These are phyloP conservation scores for Ophion ellenae DNA, from an alignment of 2,888 invertebrate species.

Conservation along the genomic window DNA sequence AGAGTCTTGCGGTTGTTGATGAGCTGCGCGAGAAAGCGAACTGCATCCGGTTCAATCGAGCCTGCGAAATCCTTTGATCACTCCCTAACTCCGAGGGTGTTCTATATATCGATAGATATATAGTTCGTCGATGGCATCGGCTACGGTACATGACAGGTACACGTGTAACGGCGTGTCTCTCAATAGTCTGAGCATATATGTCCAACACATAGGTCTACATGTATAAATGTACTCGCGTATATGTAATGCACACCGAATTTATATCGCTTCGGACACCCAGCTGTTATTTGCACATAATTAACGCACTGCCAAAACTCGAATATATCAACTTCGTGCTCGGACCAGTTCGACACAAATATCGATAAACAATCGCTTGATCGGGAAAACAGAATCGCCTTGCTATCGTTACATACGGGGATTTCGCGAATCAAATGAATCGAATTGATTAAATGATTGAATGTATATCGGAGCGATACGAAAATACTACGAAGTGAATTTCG, in stretches of 20 bases:
- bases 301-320: background rate
- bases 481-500: no score
- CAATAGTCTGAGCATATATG: slow-evolving; percentile 13
- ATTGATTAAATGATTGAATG: no score
- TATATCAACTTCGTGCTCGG: background rate
- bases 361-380: no score
- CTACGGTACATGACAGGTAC: slow-evolving; percentile 39
- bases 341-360: no score
- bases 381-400: no score
- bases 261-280: background rate
- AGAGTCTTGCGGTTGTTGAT: background rate
- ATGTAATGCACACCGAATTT: background rate
- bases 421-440: no score
- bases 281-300: background rate
- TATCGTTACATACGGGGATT: no score
- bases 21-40: slow-evolving; percentile 25
- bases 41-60: slow-evolving; percentile 46
- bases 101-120: slow-evolving; percentile 5
- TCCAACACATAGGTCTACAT: background rate
- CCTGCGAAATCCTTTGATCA: slow-evolving; percentile 62
- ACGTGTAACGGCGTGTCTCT: slow-evolving; percentile 51
- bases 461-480: no score
- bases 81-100: slow-evolving; percentile 44
- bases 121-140: slow-evolving; percentile 4
- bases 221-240: slow-evolving; percentile 2